Evolutionary conservation across 1,140 invertebrate genomes (phyloP), one percentile per base, ranked within the genome.

Genomic region (Eupristina koningsbergeri): DNA sequence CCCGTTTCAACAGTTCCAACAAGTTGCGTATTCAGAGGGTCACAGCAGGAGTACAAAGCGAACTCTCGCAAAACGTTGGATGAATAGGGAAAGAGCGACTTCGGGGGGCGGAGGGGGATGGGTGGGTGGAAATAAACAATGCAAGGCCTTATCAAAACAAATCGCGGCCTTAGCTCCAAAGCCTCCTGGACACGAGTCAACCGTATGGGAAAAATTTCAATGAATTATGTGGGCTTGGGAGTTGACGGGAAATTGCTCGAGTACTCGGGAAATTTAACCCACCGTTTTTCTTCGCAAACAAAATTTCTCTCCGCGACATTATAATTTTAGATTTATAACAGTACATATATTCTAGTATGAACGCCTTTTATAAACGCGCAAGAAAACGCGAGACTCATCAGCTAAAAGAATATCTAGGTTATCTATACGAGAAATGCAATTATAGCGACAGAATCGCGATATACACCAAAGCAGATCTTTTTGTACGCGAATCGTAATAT

Each of bases 1-100:
- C 81, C 81, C 81, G 81, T 83, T 83, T 83, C 73, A 83, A 69
- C 47, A 77, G 61, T 64, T 81, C 58, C 73, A 75, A 81, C 58
- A 64, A 75, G 80, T 83, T 77, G 81, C 45, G 63, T 34, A 64
- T 81, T 63, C 71, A 75, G 71, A 75, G 80, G 80, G 39, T 81
- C 58, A 75, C 71, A 73, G 63, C 3, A 31, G 31, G 36, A 39
- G 67, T 26, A 31, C 67, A 71, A 71, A 41, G 6, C 15, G 34
- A 29, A 3, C 5, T 69, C n/a, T 29, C 31, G 67, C 17, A 41
- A n/a, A 61, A 22, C 74, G 31, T 22, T 34, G 13, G 29, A 76
- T 22, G 29, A 26, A 61, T 50, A 58, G 74, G 74, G 17, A 17
- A 71, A 39, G 13, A 17, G n/a, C 13, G 15, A 3, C 5, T 47